A percentile compares a stretch with the other conserved stretches of the same genome.
Conservation (phyloP, 2,113 vertebrate genomes). For the Seriola rivoliana region DNA sequence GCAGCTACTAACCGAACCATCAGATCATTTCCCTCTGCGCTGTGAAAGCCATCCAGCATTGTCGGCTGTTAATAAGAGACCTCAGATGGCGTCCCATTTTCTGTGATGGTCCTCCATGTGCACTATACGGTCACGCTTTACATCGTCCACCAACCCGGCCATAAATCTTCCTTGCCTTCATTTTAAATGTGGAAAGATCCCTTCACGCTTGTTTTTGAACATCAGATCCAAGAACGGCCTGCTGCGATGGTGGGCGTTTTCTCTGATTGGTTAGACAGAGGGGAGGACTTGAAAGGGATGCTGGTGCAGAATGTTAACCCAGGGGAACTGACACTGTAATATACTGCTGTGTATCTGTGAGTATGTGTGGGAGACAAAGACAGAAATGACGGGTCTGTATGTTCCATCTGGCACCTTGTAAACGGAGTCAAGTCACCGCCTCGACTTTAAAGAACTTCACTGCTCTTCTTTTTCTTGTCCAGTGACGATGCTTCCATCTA, state of each 20-base stretch:
- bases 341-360: neutral
- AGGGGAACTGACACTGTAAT: conserved; percentile 32
- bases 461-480: conserved; percentile 1
- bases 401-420: conserved; percentile 58
- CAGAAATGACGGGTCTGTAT: conserved; percentile 26
- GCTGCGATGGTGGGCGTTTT: conserved; percentile 52
- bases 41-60: conserved; percentile 50
- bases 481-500: conserved; percentile 4
- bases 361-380: conserved; percentile 35
- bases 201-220: conserved; percentile 49
- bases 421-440: conserved; percentile 39
- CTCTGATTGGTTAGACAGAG: conserved; percentile 77
- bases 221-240: conserved; percentile 27
- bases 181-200: conserved; percentile 71
- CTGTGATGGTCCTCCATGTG: conserved; percentile 36
- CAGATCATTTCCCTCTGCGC: neutral
- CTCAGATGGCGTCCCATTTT: conserved; percentile 47
- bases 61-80: conserved; percentile 41
- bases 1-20: neutral
- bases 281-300: conserved; percentile 50
- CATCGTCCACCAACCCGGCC: conserved; percentile 31
- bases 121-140: conserved; percentile 22
- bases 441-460: conserved; percentile 16
- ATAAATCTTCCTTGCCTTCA: conserved; percentile 54
- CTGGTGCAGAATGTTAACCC: conserved; percentile 26